phyloP scores from a whole-genome alignment of 2,888 invertebrate species.

The Heliconius erato region DNA sequence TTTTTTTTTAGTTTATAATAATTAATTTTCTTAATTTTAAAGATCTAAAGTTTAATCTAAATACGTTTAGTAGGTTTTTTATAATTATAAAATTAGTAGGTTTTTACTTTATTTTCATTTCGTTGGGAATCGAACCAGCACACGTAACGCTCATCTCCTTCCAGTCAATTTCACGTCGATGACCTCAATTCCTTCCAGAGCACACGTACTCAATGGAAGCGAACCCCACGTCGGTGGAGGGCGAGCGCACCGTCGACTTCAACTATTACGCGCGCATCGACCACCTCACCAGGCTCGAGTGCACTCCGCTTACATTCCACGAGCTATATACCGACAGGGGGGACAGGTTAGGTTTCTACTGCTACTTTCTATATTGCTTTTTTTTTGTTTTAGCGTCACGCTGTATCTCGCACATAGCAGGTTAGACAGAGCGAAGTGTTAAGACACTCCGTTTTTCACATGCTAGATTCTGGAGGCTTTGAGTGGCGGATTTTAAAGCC shows the following conservation, averaged over 20 bases:
- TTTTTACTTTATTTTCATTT: neutral
- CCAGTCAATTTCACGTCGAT: neutral
- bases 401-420: too few species aligned
- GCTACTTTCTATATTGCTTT: neutral
- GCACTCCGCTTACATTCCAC: constrained; percentile 81
- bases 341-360: constrained; percentile 75
- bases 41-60: too few species aligned
- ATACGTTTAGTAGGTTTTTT: too few species aligned
- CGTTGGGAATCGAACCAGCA: neutral
- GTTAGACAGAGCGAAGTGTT: too few species aligned
- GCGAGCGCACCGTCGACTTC: constrained; percentile 71
- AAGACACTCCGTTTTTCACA: too few species aligned
- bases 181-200: constrained; percentile 58
- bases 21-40: too few species aligned
- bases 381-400: too few species aligned
- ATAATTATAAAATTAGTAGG: too few species aligned
- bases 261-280: constrained; percentile 88
- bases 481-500: too few species aligned
- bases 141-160: neutral
- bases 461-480: too few species aligned
- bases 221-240: constrained; percentile 69
- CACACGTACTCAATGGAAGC: constrained; percentile 75
- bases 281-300: constrained; percentile 87
- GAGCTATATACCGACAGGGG: constrained; percentile 86
- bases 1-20: too few species aligned